phyloP scores from a whole-genome alignment of 2,888 invertebrate genomes.

The Atrina japonica region DNA sequence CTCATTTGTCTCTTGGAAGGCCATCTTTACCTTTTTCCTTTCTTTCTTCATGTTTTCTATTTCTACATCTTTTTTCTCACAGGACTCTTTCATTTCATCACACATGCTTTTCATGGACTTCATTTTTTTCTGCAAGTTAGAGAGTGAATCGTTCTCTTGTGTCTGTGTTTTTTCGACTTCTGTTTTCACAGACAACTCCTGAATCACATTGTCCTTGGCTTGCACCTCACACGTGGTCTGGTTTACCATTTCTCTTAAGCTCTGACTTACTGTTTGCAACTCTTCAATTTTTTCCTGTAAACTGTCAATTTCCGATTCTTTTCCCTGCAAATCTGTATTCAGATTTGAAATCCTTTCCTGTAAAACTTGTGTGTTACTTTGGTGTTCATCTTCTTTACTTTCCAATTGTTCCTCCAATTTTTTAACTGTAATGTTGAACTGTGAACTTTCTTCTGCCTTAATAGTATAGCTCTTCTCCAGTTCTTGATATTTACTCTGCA shows the following conservation, averaged over 20 bases:
- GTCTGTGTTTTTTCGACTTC: slow-evolving; percentile 22
- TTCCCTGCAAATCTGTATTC: slow-evolving; percentile 36
- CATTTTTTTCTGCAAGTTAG: too few relatives aligned
- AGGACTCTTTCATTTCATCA: slow-evolving; percentile 30
- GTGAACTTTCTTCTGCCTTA: too few relatives aligned
- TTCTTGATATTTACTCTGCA: too few relatives aligned
- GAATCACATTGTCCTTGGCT: slow-evolving; percentile 46
- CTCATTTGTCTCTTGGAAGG: slow-evolving; percentile 31
- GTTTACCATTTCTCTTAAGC: slow-evolving; percentile 60
- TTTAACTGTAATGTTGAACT: too few relatives aligned
- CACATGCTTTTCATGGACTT: slow-evolving; percentile 10
- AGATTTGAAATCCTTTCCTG: too few relatives aligned
- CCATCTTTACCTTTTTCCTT: slow-evolving; percentile 30
- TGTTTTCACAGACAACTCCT: too few relatives aligned
- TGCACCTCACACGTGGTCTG: slow-evolving; percentile 54
- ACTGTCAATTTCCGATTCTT: slow-evolving; percentile 38
- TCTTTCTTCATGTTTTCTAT: slow-evolving; percentile 23
- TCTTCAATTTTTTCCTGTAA: slow-evolving; percentile 85
- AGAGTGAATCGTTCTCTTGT: slow-evolving; percentile 1
- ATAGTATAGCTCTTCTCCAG: too few relatives aligned
- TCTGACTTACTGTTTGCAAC: slow-evolving; percentile 51
- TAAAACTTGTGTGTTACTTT: too few relatives aligned
- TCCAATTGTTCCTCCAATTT: too few relatives aligned
- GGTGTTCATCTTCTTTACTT: too few relatives aligned
- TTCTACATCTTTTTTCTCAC: slow-evolving; percentile 39